Conservation (phyloP, 1,140 invertebrate genomes). For the Drosophila rufa region DNA sequence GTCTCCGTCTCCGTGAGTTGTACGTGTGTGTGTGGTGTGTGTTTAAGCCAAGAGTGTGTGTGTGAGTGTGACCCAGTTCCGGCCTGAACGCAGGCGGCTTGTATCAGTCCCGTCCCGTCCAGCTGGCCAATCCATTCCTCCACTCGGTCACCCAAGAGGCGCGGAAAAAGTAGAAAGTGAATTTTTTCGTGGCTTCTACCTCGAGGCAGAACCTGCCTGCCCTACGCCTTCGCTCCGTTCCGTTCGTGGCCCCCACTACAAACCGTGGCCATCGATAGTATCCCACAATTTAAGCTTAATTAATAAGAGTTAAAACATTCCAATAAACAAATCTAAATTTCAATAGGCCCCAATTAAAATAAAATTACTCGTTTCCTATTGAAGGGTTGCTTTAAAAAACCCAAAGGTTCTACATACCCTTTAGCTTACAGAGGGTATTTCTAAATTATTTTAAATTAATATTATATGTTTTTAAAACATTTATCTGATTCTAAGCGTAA, state of each 20-base stretch:
- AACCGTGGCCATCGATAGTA: not conserved
- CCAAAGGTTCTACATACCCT: too few relatives aligned
- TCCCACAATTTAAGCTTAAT: not conserved
- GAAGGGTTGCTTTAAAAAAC: too few relatives aligned
- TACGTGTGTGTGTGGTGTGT: conserved; percentile 5
- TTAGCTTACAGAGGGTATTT: too few relatives aligned
- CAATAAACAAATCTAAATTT: not conserved
- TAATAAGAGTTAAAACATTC: not conserved
- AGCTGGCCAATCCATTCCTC: conserved; percentile 5
- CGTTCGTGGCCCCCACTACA: not conserved
- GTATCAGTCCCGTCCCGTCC: conserved; percentile 9
- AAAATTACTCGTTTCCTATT: not conserved
- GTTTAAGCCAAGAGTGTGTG: conserved; percentile 24
- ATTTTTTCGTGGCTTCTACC: conserved; percentile 33
- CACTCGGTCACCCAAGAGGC: conserved; percentile 27
- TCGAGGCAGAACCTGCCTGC: conserved; percentile 27
- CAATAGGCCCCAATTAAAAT: not conserved
- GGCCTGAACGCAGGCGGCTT: conserved; percentile 50
- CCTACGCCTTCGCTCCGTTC: not conserved
- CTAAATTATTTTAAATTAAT: too few relatives aligned
- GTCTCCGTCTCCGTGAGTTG: conserved; percentile 13
- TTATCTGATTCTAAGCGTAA: too few relatives aligned
- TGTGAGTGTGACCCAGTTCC: conserved; percentile 64
- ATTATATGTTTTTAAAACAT: too few relatives aligned
- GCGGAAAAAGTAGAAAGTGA: conserved; percentile 77